Evolutionary conservation across 1,140 invertebrate species (phyloP).

Genomic region (Luehdorfia chinensis): DNA sequence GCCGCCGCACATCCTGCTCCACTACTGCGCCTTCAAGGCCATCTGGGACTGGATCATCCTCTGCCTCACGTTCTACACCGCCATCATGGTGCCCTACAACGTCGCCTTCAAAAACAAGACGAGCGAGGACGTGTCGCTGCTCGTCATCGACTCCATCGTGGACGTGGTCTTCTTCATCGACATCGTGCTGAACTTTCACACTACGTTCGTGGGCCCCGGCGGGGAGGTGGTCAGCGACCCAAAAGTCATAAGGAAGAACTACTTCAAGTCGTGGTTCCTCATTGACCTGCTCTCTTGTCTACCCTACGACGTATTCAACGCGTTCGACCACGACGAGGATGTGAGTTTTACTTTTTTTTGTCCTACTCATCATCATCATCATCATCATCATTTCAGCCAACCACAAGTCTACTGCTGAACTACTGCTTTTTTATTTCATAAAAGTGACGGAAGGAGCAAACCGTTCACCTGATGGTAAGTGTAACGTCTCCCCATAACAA

Average conservation of each 20-base stretch:
- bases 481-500: too few relatives aligned
- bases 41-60: slow-evolving; percentile 99
- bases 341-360: slow-evolving; percentile 78
- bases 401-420: too few relatives aligned
- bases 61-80: slow-evolving; percentile 99
- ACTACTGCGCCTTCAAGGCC: slow-evolving; percentile 99
- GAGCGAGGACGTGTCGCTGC: slow-evolving; percentile 97
- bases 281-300: slow-evolving; percentile 99
- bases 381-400: too few relatives aligned
- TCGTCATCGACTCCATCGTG: slow-evolving; percentile 98
- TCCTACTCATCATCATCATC: too few relatives aligned
- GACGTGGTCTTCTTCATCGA: slow-evolving; percentile 99
- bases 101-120: slow-evolving; percentile 99
- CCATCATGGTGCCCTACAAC: slow-evolving; percentile 99
- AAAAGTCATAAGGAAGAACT: slow-evolving; percentile 98
- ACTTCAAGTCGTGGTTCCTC: slow-evolving; percentile 99
- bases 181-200: slow-evolving; percentile 99
- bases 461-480: too few relatives aligned
- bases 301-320: slow-evolving; percentile 99
- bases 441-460: too few relatives aligned
- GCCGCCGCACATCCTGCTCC: slow-evolving; percentile 96
- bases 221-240: slow-evolving; percentile 99
- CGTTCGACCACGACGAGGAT: slow-evolving; percentile 99
- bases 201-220: slow-evolving; percentile 98
- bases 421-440: too few relatives aligned